Evolutionary conservation across 2,888 invertebrate genomes (phyloP).

Genomic region (Tetrapedia diversipes): DNA sequence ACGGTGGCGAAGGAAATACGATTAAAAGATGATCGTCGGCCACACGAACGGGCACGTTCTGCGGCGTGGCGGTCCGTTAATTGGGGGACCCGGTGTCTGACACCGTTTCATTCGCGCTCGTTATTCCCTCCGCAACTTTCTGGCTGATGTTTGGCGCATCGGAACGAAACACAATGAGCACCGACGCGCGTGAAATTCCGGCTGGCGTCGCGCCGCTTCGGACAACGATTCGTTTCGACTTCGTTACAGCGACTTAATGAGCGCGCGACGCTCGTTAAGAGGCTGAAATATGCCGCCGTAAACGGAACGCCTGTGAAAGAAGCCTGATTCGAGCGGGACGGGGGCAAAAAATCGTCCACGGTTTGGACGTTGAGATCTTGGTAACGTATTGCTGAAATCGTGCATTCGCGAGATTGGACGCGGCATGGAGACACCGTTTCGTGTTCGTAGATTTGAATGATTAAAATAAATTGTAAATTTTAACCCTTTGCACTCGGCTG

Average conservation of each 20-base stretch:
- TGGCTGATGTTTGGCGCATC: slow-evolving; percentile 66
- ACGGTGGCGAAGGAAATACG: slow-evolving; percentile 46
- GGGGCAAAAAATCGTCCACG: neutral
- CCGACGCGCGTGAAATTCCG: slow-evolving; percentile 65
- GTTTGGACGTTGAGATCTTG: slow-evolving; percentile 18
- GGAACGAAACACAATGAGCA: slow-evolving; percentile 65
- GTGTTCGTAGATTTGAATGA: too few relatives aligned
- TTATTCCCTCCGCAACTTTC: slow-evolving; percentile 52
- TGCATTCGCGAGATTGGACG: neutral
- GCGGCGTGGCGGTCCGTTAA: slow-evolving; percentile 59
- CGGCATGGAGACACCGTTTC: too few relatives aligned
- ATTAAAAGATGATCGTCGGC: slow-evolving; percentile 61
- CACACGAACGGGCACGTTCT: slow-evolving; percentile 51
- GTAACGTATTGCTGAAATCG: slow-evolving; percentile 6
- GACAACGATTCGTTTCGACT: slow-evolving; percentile 48
- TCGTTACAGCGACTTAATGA: slow-evolving; percentile 57
- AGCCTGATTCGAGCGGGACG: slow-evolving; percentile 12
- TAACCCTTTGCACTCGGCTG: too few relatives aligned
- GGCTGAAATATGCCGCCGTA: slow-evolving; percentile 41
- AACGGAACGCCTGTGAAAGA: slow-evolving; percentile 42
- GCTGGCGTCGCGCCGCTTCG: slow-evolving; percentile 45
- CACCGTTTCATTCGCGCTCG: slow-evolving; percentile 69
- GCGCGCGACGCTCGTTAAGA: slow-evolving; percentile 46
- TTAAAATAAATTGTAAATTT: too few relatives aligned
- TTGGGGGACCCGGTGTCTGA: slow-evolving; percentile 70